Base-by-base conservation (phyloP, 2,113 vertebrate species). In the Colistium nudipinnis region DNA sequence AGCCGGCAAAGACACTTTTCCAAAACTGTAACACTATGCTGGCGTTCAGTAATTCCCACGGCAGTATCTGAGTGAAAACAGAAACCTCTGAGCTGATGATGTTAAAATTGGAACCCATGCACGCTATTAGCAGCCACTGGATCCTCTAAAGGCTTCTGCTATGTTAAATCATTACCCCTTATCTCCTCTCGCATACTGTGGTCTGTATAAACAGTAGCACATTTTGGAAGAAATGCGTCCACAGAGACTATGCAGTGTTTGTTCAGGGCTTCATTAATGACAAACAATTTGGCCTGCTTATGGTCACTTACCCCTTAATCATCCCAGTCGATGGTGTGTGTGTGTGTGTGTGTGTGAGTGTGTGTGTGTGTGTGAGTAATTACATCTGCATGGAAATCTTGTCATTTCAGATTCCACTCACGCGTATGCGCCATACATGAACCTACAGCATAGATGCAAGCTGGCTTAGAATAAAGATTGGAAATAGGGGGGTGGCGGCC, bases 231-330 rank as follows among this genome's bases (percentile, higher is more conserved):
- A 63, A 67, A 67, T 48, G 4, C 43, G 63, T 80, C 80, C 66
- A 20, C 66, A 70, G 79, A 70, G 83, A 71, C 64, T 66, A 16
- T 55, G 36, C 56, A 62, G 36, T 75, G 76, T 80, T 75, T 82
- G 70, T 71, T 75, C 33, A 77, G 45, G 27, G 27, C 52, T 62
- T 77, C 44, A 76, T 71, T 72, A 78, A 80, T 74, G 73, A 78
- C 39, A 69, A 78, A 72, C 62, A 54, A 41, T 60, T 49, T 20
- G 17, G 36, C 12, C 38, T 61, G 33, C 62, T 57, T 51, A 55
- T 12, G 36, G 59, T 63, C 69, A 57, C 17, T 49, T 10, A 45
- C 35, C 55, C 52, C 39, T 60, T 51, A 78, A 64, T 76, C 60
- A 70, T 51, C 24, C 31, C 27, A 53, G 55, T 45, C 47, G 28